phyloP scores from a whole-genome alignment of 2,888 invertebrate genomes.

The Phaedon cochleariae region DNA sequence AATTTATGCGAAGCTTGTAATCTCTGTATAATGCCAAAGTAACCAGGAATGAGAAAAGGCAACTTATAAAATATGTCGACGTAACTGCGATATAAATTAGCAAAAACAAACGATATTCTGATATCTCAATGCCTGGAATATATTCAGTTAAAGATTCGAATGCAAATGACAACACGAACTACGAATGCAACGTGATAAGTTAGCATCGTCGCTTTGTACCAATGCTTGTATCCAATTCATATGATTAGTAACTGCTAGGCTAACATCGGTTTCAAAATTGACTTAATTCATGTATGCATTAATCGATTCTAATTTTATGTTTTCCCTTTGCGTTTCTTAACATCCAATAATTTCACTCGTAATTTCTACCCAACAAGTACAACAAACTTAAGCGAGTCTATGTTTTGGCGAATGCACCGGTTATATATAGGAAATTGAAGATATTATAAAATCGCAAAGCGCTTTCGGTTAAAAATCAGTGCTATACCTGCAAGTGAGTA shows the following conservation, averaged over 20 bases:
- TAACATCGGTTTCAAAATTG: conserved; percentile 9
- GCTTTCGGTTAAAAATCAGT: too few species aligned
- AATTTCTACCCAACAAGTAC: background rate
- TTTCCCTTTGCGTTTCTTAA: background rate
- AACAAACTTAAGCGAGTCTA: background rate
- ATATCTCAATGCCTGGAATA: conserved; percentile 54
- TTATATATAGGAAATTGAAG: background rate
- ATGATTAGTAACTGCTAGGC: conserved; percentile 38
- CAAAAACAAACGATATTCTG: conserved; percentile 52
- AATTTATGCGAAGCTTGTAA: conserved; percentile 38
- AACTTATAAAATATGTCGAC: conserved; percentile 45
- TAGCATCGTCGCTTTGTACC: conserved; percentile 45
- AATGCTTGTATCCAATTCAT: conserved; percentile 36
- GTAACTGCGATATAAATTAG: conserved; percentile 48
- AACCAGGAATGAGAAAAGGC: conserved; percentile 35
- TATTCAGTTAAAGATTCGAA: conserved; percentile 51
- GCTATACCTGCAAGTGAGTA: too few species aligned
- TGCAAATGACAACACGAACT: conserved; percentile 54
- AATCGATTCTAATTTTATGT: background rate
- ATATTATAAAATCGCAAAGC: too few species aligned
- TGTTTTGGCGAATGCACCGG: background rate
- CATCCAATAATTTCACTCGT: background rate
- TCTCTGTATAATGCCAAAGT: conserved; percentile 33
- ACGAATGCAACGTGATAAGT: conserved; percentile 52
- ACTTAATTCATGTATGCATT: background rate